Percentiles rank a stretch among this genome's conserved stretches.
phyloP scores from a whole-genome alignment of 2,113 vertebrate species.

The Elgaria multicarinata region DNA sequence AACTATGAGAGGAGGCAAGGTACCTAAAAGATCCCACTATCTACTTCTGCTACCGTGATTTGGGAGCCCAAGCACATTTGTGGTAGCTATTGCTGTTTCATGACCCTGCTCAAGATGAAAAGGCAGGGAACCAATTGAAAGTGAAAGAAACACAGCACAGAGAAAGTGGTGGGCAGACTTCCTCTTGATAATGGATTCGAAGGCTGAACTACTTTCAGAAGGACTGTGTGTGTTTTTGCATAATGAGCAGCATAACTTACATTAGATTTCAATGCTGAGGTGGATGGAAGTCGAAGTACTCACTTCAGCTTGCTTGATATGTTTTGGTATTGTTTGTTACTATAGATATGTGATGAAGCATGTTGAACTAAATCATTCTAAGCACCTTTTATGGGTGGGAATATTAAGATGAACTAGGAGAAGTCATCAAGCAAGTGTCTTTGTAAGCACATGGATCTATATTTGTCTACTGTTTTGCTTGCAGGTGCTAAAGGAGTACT shows the following conservation, averaged over 20 bases:
- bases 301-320: background rate
- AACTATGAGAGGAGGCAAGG: background rate
- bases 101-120: background rate
- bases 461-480: conserved; percentile 54
- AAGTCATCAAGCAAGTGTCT: background rate
- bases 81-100: background rate
- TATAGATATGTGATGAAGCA: background rate
- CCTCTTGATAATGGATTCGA: background rate
- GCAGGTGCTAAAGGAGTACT: conserved; percentile 96
- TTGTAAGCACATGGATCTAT: background rate
- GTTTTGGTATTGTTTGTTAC: background rate
- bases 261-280: background rate
- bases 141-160: background rate
- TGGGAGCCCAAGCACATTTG: background rate
- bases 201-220: background rate
- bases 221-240: background rate
- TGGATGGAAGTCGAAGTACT: background rate
- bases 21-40: background rate
- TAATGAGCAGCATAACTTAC: background rate
- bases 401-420: background rate
- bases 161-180: background rate
- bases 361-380: background rate
- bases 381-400: background rate
- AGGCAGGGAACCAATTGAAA: background rate
- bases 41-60: background rate